Base-by-base conservation (phyloP, 1,140 invertebrate genomes). In the Cydia pomonella region DNA sequence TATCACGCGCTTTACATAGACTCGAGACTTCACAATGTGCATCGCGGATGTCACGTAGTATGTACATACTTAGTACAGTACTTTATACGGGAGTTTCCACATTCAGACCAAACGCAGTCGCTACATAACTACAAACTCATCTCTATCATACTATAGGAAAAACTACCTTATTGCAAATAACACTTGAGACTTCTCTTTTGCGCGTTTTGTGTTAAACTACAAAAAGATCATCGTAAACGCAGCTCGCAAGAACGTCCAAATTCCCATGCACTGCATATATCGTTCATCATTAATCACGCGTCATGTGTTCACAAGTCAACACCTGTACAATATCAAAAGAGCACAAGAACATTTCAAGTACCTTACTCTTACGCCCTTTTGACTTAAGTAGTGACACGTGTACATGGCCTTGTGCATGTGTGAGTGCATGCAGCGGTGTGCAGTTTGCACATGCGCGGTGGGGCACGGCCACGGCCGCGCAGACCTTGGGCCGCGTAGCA, bases 361-460 rank as follows among this genome's bases (percentile, higher is more conserved):
- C 50, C 4, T 2, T 18, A 16, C 50, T 59, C 1, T 59, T 59
- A 59, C 53, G 53, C 21, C 53, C 6, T 59, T 59, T 23, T 12
- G 18, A 23, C n/a, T 50, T 10, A 10, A 23, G 21, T 23, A 59
- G 53, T 50, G n/a, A 23, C 50, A 53, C 53, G 21, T 23, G 53
- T 21, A 59, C 18, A 59, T 59, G 53, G n/a, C 0, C 2, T n/a
- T 50, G 47, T 50, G 47, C 47, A 50, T 50, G 41, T 44, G 13
- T 44, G 41, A 44, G 41, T 44, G 41, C 13, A 44, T 44, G 13
- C 41, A 44, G 41, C 13, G 12, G 41, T 44, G n/a, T 53, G 50
- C n/a, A 53, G 50, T 53, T 53, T 53, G 53, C 53, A 59, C 53
- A 59, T 59, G 53, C 53, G 53, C 53, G 53, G 18, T 59, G n/a